Conservation (phyloP, 1,140 invertebrate species). For the Camponotus vicinus region DNA sequence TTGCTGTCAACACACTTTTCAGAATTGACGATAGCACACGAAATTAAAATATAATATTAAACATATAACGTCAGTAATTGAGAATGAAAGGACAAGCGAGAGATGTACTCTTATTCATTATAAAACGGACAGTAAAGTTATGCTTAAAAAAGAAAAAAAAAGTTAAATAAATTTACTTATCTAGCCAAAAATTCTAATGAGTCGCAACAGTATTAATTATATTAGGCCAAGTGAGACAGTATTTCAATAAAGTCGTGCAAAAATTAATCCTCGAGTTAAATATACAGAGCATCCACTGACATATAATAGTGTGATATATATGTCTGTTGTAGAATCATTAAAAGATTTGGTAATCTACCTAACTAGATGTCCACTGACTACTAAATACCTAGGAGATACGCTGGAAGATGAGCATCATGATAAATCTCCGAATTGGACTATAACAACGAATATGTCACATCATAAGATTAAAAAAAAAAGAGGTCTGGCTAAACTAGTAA, state of each 20-base stretch:
- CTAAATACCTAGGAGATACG: too few relatives aligned
- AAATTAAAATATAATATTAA: background rate
- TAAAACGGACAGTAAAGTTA: background rate
- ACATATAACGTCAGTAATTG: slow-evolving; percentile 39
- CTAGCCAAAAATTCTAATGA: background rate
- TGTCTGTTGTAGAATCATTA: slow-evolving; percentile 55
- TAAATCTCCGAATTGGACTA: slow-evolving; percentile 19
- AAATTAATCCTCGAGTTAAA: background rate
- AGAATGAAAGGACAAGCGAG: slow-evolving; percentile 53
- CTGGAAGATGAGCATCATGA: slow-evolving; percentile 16
- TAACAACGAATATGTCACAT: slow-evolving; percentile 21
- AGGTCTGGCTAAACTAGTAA: slow-evolving; percentile 44
- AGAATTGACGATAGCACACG: background rate
- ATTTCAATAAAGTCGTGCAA: slow-evolving; percentile 14
- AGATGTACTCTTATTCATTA: background rate
- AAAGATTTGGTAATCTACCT: slow-evolving; percentile 49
- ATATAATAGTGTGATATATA: slow-evolving; percentile 46
- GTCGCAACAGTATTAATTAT: slow-evolving; percentile 6
- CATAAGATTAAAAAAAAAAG: slow-evolving; percentile 45
- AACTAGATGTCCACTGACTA: slow-evolving; percentile 33
- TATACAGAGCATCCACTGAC: background rate
- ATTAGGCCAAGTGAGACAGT: background rate
- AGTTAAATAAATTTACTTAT: background rate
- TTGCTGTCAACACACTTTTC: slow-evolving; percentile 30
- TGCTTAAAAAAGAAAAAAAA: background rate